Percentiles rank a stretch among this genome's conserved stretches.
These are phyloP conservation scores for Paramacrobiotus metropolitanus DNA, from an alignment of 1,140 invertebrate species.

Conservation along the genomic window DNA sequence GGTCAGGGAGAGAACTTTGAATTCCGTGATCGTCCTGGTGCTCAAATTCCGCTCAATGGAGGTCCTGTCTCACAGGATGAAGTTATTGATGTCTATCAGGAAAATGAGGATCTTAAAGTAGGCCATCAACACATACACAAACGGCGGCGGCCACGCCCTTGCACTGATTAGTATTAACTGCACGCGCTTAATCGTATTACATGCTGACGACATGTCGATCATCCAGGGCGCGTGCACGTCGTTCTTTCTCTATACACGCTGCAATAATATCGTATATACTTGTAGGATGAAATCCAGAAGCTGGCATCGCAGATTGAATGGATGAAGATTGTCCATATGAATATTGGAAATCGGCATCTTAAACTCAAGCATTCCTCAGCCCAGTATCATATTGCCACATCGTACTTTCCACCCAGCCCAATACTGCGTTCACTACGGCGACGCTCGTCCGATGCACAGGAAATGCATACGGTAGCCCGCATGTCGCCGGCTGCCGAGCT, in stretches of 20 bases:
- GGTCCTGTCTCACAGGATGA: conserved; percentile 31
- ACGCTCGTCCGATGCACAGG: conserved; percentile 18
- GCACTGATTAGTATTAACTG: too few species aligned
- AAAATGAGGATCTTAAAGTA: conserved; percentile 70
- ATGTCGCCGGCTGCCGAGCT: conserved; percentile 21
- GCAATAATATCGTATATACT: too few species aligned
- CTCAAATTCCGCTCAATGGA: not conserved
- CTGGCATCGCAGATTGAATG: conserved; percentile 68
- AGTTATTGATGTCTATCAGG: conserved; percentile 54
- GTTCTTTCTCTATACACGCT: too few species aligned
- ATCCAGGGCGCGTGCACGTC: too few species aligned
- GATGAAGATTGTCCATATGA: conserved; percentile 77
- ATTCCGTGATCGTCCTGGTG: not conserved
- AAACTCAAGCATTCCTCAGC: conserved; percentile 54
- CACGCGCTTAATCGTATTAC: too few species aligned
- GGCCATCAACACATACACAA: too few species aligned
- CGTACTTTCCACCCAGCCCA: conserved; percentile 19
- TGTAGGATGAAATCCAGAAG: conserved; percentile 63
- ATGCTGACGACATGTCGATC: too few species aligned
- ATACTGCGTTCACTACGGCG: not conserved
- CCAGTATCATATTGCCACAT: conserved; percentile 25
- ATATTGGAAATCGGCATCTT: conserved; percentile 62
- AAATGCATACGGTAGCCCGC: conserved; percentile 22
- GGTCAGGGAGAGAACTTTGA: not conserved
- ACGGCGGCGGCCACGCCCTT: too few species aligned